phyloP scores from a whole-genome alignment of 2,113 vertebrate genomes.

The Polypterus bichir region DNA sequence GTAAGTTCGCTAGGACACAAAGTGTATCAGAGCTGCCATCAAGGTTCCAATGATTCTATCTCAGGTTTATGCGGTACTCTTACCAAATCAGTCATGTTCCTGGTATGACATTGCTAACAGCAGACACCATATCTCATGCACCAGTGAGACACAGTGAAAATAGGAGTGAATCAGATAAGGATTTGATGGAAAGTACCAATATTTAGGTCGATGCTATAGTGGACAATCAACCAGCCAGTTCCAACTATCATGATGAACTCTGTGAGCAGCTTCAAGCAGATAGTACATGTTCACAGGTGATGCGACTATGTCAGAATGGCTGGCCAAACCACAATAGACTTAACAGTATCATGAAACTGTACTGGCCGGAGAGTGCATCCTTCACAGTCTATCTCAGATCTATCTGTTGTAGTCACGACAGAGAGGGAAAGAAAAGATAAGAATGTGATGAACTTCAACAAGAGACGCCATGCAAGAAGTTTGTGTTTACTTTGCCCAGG shows the following conservation, averaged over 20 bases:
- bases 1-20: background rate
- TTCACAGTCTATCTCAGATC: background rate
- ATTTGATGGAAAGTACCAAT: too few relatives aligned
- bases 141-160: background rate
- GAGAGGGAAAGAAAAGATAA: too few relatives aligned
- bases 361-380: background rate
- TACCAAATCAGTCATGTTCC: constrained; percentile 1
- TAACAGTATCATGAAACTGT: background rate
- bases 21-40: background rate
- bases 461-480: too few relatives aligned
- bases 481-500: too few relatives aligned
- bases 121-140: background rate
- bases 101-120: background rate
- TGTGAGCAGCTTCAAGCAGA: background rate
- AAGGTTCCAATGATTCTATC: background rate
- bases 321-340: background rate
- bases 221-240: too few relatives aligned
- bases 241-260: too few relatives aligned
- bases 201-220: too few relatives aligned
- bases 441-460: too few relatives aligned
- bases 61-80: background rate
- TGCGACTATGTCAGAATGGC: background rate
- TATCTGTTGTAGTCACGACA: too few relatives aligned
- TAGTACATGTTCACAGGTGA: background rate
- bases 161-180: background rate